Percentiles rank a stretch among this genome's conserved stretches.
Evolutionary conservation across 2,888 invertebrate species (phyloP).

Genomic region (Rugalucina vietnamica): DNA sequence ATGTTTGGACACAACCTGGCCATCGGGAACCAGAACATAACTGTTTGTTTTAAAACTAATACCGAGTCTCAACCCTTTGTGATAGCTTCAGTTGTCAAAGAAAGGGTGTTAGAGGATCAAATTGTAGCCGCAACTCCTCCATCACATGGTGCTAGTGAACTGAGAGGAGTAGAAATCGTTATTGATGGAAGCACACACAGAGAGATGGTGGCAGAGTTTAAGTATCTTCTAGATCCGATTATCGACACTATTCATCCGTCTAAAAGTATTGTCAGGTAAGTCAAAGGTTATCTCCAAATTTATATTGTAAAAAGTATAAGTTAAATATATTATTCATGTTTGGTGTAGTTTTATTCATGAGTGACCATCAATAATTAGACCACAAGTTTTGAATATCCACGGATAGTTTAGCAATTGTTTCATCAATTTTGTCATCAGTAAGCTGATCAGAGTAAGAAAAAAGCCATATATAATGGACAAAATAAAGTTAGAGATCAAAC

Average conservation of each 20-base stretch:
- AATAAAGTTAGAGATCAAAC: too few species aligned
- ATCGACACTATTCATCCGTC: not conserved
- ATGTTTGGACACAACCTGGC: not conserved
- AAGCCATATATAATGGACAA: too few species aligned
- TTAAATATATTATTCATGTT: too few species aligned
- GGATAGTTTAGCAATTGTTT: too few species aligned
- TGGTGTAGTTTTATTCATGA: too few species aligned
- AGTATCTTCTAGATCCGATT: not conserved
- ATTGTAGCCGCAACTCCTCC: not conserved
- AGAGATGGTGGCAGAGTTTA: not conserved
- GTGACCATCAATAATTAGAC: too few species aligned
- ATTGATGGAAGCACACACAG: not conserved
- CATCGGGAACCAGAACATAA: not conserved
- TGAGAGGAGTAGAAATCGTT: not conserved
- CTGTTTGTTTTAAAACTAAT: not conserved
- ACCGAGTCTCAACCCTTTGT: not conserved
- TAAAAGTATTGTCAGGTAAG: not conserved
- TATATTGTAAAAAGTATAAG: too few species aligned
- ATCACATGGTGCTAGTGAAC: not conserved
- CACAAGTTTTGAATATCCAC: too few species aligned
- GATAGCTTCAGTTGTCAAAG: too few species aligned
- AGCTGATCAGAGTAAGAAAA: too few species aligned
- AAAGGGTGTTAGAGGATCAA: not conserved
- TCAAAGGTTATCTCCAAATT: too few species aligned
- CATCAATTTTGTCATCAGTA: too few species aligned